Percentiles rank a stretch among this genome's conserved stretches.
These are phyloP conservation scores for Siderastrea siderea DNA, from an alignment of 92 coral and sea anemone genomes.

Conservation along the genomic window DNA sequence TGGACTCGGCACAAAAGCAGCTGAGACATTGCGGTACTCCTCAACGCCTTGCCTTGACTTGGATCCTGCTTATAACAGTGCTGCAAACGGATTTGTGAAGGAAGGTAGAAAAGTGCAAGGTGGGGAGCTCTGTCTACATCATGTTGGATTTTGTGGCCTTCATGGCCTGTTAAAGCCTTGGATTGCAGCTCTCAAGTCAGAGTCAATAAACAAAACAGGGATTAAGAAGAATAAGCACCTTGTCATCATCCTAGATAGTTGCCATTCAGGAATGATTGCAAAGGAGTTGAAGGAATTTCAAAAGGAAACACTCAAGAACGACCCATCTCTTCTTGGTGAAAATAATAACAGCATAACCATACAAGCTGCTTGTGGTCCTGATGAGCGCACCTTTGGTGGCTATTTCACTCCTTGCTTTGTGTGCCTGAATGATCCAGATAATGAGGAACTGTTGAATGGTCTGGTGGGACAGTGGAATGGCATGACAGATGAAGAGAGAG, in stretches of 20 bases:
- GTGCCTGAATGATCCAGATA: constrained; percentile 53
- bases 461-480: constrained; percentile 45
- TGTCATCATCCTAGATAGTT: constrained; percentile 73
- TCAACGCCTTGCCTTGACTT: constrained; percentile 26
- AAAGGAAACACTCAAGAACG: neutral
- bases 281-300: constrained; percentile 40
- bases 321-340: constrained; percentile 29
- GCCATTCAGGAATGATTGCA: constrained; percentile 74
- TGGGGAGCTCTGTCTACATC: constrained; percentile 73
- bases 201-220: constrained; percentile 18
- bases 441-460: constrained; percentile 11
- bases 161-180: constrained; percentile 69
- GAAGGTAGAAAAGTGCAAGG: constrained; percentile 61
- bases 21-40: neutral
- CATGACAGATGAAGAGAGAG: constrained; percentile 38
- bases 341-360: constrained; percentile 68
- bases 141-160: constrained; percentile 75
- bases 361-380: constrained; percentile 76
- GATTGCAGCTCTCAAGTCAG: constrained; percentile 61
- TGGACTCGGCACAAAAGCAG: constrained; percentile 52
- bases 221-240: constrained; percentile 70
- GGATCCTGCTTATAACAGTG: neutral
- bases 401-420: constrained; percentile 75
- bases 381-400: constrained; percentile 63
- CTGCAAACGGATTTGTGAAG: constrained; percentile 17